Evolutionary conservation across 2,888 invertebrate genomes (phyloP).

Genomic region (Amphipoea oculea): DNA sequence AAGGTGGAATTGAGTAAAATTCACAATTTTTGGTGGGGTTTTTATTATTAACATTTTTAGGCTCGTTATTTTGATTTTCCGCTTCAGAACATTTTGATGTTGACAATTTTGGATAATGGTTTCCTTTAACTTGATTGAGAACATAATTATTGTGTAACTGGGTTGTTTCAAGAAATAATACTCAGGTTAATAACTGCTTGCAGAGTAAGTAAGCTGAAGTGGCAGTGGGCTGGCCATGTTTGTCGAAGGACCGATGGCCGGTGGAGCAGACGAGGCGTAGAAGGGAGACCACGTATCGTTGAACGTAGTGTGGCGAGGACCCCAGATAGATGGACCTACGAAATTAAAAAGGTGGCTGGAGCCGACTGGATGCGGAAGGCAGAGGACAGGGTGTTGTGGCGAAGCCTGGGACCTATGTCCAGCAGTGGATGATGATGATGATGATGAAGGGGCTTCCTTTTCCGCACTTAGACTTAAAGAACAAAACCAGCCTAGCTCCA

Average conservation of each 20-base stretch:
- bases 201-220: background rate
- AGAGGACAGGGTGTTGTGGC: background rate
- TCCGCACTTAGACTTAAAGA: too few relatives aligned
- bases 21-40: constrained; percentile 3
- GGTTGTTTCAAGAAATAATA: background rate
- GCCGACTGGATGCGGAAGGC: background rate
- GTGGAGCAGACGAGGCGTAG: background rate
- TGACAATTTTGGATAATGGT: background rate
- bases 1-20: constrained; percentile 18
- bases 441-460: too few relatives aligned
- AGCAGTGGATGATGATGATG: background rate
- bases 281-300: background rate
- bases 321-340: background rate
- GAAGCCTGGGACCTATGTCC: background rate
- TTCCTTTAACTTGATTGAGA: background rate
- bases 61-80: background rate
- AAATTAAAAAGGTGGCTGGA: background rate
- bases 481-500: too few relatives aligned
- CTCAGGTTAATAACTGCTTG: background rate
- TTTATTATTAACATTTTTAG: constrained; percentile 12
- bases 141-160: background rate
- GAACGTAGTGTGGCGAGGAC: background rate
- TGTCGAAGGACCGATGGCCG: background rate
- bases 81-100: constrained; percentile 1
- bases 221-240: background rate